These are phyloP conservation scores for Heliconius erato DNA, from an alignment of 2,888 invertebrate genomes.

Conservation along the genomic window DNA sequence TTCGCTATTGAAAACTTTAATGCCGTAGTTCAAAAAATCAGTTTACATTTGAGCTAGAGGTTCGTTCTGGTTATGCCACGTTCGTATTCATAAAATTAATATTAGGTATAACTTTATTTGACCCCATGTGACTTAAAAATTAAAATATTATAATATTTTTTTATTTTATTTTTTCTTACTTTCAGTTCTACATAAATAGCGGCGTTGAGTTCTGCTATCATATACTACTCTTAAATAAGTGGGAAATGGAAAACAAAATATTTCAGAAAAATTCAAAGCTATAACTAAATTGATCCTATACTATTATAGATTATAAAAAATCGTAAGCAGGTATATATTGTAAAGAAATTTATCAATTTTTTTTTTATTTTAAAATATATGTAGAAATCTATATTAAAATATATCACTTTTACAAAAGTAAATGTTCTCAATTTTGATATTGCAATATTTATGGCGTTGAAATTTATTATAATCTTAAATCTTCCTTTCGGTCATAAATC, in stretches of 20 bases:
- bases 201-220: background rate
- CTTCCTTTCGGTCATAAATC: conserved; percentile 70
- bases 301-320: too few relatives aligned
- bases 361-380: too few relatives aligned
- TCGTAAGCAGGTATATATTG: too few relatives aligned
- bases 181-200: background rate
- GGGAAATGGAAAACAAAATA: background rate
- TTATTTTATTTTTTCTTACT: background rate
- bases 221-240: background rate
- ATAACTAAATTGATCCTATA: too few relatives aligned
- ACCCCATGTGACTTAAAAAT: background rate
- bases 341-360: background rate
- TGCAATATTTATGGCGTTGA: conserved; percentile 33
- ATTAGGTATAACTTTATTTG: background rate
- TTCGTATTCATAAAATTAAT: background rate
- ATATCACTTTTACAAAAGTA: conserved; percentile 13
- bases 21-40: background rate
- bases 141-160: too few relatives aligned
- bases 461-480: conserved; percentile 43
- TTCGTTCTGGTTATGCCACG: background rate
- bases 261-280: too few relatives aligned
- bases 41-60: background rate
- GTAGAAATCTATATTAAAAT: background rate
- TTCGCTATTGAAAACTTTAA: background rate
- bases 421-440: conserved; percentile 18